phyloP scores from a whole-genome alignment of 1,140 invertebrate species.

The Scaptomyza pallida region DNA sequence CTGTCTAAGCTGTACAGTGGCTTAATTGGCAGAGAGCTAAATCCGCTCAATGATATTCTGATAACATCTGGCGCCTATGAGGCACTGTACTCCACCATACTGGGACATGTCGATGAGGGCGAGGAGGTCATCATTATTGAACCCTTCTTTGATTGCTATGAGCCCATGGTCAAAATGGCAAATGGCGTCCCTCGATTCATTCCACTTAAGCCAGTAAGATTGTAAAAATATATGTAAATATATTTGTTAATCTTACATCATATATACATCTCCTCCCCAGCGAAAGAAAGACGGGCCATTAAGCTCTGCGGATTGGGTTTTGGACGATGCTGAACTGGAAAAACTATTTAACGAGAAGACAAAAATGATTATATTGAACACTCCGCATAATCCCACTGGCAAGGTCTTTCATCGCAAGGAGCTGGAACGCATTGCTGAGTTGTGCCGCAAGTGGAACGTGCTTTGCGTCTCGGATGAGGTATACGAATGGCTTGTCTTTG shows the following conservation, averaged over 20 bases:
- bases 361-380: slow-evolving; percentile 98
- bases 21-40: slow-evolving; percentile 89
- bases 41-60: slow-evolving; percentile 93
- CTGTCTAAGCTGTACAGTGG: slow-evolving; percentile 94
- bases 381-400: slow-evolving; percentile 97
- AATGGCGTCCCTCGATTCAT: slow-evolving; percentile 95
- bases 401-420: slow-evolving; percentile 93
- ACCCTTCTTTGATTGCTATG: slow-evolving; percentile 99
- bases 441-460: slow-evolving; percentile 97
- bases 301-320: slow-evolving; percentile 93
- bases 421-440: slow-evolving; percentile 91
- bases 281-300: slow-evolving; percentile 72
- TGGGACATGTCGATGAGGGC: slow-evolving; percentile 92
- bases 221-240: slow-evolving; percentile 15
- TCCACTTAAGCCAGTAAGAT: slow-evolving; percentile 91
- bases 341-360: slow-evolving; percentile 95
- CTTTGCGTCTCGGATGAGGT: slow-evolving; percentile 98
- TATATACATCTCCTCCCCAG: slow-evolving; percentile 31
- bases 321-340: slow-evolving; percentile 93
- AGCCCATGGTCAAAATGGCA: slow-evolving; percentile 95
- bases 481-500: slow-evolving; percentile 98
- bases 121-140: slow-evolving; percentile 99
- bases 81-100: slow-evolving; percentile 92
- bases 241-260: not conserved
- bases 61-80: slow-evolving; percentile 97